phyloP scores from a whole-genome alignment of 1,140 invertebrate genomes.

The Saccostrea echinata region DNA sequence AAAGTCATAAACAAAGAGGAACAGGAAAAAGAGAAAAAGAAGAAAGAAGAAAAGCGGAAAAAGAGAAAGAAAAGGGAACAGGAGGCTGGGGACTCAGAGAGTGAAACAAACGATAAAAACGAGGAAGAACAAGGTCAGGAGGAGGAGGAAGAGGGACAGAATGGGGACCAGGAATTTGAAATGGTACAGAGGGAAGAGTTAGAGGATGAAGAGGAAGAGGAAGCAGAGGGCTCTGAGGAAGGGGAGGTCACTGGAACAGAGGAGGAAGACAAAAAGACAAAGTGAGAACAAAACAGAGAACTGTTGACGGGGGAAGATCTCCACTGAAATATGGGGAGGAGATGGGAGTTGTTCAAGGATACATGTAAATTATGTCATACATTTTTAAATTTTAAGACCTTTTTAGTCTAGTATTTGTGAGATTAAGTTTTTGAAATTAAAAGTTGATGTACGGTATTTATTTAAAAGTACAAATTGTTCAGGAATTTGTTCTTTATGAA shows the following conservation, averaged over 20 bases:
- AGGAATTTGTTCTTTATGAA: no score
- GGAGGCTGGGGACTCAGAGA: slow-evolving; percentile 60
- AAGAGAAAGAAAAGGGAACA: slow-evolving; percentile 73
- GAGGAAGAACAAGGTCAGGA: slow-evolving; percentile 83
- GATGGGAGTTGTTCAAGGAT: background rate
- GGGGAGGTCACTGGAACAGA: background rate
- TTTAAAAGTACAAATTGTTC: background rate
- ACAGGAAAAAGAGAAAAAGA: slow-evolving; percentile 85
- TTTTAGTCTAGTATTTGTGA: background rate
- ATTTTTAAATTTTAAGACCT: background rate
- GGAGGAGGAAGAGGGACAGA: slow-evolving; percentile 69
- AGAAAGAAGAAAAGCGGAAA: slow-evolving; percentile 84
- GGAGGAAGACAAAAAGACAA: slow-evolving; percentile 40
- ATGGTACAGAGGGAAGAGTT: slow-evolving; percentile 59
- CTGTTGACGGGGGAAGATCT: background rate
- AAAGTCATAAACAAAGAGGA: slow-evolving; percentile 62
- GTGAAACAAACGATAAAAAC: slow-evolving; percentile 64
- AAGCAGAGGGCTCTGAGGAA: slow-evolving; percentile 27
- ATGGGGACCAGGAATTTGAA: slow-evolving; percentile 71
- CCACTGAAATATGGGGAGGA: background rate
- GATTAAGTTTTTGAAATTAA: background rate
- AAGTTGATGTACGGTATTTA: background rate
- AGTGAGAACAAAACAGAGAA: background rate
- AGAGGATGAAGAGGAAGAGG: slow-evolving; percentile 52
- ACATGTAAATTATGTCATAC: background rate